phyloP scores from a whole-genome alignment of 2,888 invertebrate species.

The Drosophila mettleri region DNA sequence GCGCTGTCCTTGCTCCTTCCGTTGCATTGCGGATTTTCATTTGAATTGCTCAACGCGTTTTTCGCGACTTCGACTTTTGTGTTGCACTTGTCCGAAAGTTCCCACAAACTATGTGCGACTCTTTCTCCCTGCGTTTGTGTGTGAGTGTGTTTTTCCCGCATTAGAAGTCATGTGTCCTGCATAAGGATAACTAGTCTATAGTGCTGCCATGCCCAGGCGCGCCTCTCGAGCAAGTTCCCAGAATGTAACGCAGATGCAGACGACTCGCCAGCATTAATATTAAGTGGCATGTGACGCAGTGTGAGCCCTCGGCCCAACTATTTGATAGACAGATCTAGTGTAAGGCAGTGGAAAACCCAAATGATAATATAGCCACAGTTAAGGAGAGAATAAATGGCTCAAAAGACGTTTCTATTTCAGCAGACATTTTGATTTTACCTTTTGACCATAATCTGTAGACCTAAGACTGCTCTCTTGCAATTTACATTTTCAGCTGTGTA shows the following conservation, averaged over 20 bases:
- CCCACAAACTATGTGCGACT: slow-evolving; percentile 23
- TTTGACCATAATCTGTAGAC: not conserved
- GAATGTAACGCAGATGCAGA: slow-evolving; percentile 18
- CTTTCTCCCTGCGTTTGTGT: slow-evolving; percentile 6
- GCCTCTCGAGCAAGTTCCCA: slow-evolving; percentile 26
- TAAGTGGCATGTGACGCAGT: too few species aligned
- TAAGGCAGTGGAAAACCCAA: too few species aligned
- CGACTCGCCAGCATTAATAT: slow-evolving; percentile 3
- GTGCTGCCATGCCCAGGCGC: slow-evolving; percentile 26
- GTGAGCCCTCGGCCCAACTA: not conserved
- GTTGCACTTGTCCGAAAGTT: slow-evolving; percentile 55
- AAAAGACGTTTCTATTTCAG: too few species aligned
- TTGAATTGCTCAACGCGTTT: slow-evolving; percentile 37
- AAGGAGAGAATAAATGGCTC: too few species aligned
- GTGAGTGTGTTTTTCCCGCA: slow-evolving; percentile 33
- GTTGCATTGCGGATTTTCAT: slow-evolving; percentile 58
- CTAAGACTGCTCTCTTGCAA: not conserved
- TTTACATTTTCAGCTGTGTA: not conserved
- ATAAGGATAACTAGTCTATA: slow-evolving; percentile 12
- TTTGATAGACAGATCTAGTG: not conserved
- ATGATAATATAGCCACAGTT: too few species aligned
- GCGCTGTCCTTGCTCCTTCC: slow-evolving; percentile 57
- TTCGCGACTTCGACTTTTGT: slow-evolving; percentile 55
- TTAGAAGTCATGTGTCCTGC: slow-evolving; percentile 8
- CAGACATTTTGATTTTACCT: not conserved